A percentile compares a stretch with the other conserved stretches of the same genome.
Evolutionary conservation across 2,888 invertebrate species (phyloP).

Genomic region (Caenorhabditis macrosperma): DNA sequence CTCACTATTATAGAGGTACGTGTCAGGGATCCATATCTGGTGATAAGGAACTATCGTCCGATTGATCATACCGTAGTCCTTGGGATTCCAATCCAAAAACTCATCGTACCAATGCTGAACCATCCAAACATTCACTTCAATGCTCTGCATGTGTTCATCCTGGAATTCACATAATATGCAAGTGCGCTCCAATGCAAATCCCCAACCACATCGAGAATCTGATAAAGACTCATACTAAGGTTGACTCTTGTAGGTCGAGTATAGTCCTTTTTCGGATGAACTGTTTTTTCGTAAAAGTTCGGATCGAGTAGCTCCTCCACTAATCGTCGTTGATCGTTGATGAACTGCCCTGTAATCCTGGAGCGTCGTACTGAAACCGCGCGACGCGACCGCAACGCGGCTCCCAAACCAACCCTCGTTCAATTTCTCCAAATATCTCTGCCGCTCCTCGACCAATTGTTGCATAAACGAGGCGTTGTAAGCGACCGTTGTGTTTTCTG

Average conservation of each 20-base stretch:
- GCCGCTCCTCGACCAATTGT: slow-evolving; percentile 56
- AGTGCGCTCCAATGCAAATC: neutral
- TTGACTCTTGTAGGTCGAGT: slow-evolving; percentile 80
- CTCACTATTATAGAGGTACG: slow-evolving; percentile 78
- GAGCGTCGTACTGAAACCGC: too few species aligned
- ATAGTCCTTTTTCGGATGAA: slow-evolving; percentile 75
- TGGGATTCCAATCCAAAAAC: slow-evolving; percentile 81
- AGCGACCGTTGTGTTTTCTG: slow-evolving; percentile 43
- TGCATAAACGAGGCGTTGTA: slow-evolving; percentile 54
- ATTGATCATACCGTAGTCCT: slow-evolving; percentile 79
- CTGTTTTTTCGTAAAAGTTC: slow-evolving; percentile 75
- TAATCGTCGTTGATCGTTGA: slow-evolving; percentile 69
- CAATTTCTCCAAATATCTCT: slow-evolving; percentile 50
- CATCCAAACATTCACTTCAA: slow-evolving; percentile 80
- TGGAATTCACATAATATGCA: slow-evolving; percentile 18
- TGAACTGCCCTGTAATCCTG: slow-evolving; percentile 42
- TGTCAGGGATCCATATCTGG: slow-evolving; percentile 80
- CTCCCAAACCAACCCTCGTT: slow-evolving; percentile 38
- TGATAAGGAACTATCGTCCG: slow-evolving; percentile 79
- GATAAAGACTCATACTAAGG: slow-evolving; percentile 82
- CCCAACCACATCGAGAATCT: slow-evolving; percentile 82
- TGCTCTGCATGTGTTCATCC: slow-evolving; percentile 78
- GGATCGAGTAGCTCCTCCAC: slow-evolving; percentile 77
- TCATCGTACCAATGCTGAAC: slow-evolving; percentile 82
- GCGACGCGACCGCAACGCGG: slow-evolving; percentile 16